Base-by-base conservation (phyloP, 2,888 invertebrate species). In the Sminthurinus aureus region DNA sequence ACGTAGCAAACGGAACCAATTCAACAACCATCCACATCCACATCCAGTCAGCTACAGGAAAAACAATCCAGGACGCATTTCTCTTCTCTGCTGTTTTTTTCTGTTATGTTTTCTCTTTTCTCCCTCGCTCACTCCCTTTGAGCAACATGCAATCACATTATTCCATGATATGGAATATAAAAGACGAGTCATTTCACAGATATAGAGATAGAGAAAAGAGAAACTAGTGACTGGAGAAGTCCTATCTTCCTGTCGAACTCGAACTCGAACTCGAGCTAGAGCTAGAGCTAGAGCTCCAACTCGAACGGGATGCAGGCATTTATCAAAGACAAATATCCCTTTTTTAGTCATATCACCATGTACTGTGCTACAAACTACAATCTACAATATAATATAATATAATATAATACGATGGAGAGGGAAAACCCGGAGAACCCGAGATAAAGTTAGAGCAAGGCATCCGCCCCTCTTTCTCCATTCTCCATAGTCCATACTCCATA, bases 321-420 rank as follows among this genome's bases (percentile, higher is more conserved):
- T 76, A 76, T 76, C 76, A 76, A 38, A n/a, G 76, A 52, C 22
- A 76, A 58, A 76, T 52, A n/a, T n/a, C n/a, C 76, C 76, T 58
- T 51, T 38, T 38, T 38, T 38, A 38, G 38, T 38, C 1, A 38
- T 38, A 38, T 38, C 38, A 38, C n/a, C n/a, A n/a, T n/a, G n/a
- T n/a, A n/a, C n/a, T n/a, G 38, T 38, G 6, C 38, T 38, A 38
- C 38, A 6, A 38, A 76, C 20, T 76, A 58, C 51, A 52, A 2
- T 15, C 4, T 58, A 58, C 9, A 58, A 58, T 6, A 58, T 58
- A 58, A 9, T 2, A 58, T 38, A 2, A 9, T 58, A 58, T 11
- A 13, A 6, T 58, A 1, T 71, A 20, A 71, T 71, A 8, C 71
- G 24, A 58, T 6, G 58, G 58, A 2, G 58, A 9, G 9, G 9